Percentiles rank a stretch among this genome's conserved stretches.
Evolutionary conservation across 2,113 vertebrate species (phyloP).

Genomic region (Aegithalos caudatus): DNA sequence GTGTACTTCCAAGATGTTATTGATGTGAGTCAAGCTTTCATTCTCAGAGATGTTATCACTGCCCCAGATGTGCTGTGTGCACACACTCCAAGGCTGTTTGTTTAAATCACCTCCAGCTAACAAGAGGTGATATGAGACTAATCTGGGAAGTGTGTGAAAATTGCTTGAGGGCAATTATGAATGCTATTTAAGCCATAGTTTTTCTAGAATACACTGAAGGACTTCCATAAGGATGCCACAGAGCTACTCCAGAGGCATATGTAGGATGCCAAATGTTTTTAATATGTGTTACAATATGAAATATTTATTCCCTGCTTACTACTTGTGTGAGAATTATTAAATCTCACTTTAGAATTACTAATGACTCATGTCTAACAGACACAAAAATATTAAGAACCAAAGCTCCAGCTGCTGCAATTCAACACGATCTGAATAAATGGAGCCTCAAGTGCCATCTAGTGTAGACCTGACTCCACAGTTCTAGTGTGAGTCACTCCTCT

Average conservation of each 20-base stretch:
- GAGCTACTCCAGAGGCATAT: neutral
- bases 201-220: neutral
- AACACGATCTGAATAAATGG: neutral
- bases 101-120: constrained; percentile 19
- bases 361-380: neutral
- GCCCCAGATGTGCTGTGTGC: neutral
- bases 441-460: constrained; percentile 9
- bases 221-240: neutral
- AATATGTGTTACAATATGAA: neutral
- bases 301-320: constrained; percentile 25
- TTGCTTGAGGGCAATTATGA: neutral
- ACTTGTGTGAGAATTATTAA: constrained; percentile 22
- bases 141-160: neutral
- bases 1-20: neutral
- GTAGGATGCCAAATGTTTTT: neutral
- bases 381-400: neutral
- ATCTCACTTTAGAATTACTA: constrained; percentile 25
- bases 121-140: neutral
- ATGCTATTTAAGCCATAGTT: neutral
- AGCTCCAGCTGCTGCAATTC: neutral
- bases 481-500: neutral
- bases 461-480: neutral
- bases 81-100: neutral
- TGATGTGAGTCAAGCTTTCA: neutral
- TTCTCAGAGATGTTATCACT: neutral